Percentiles rank a stretch among this genome's conserved stretches.
These are phyloP conservation scores for Leptopilina syphax DNA, from an alignment of 2,888 invertebrate species.

Conservation along the genomic window DNA sequence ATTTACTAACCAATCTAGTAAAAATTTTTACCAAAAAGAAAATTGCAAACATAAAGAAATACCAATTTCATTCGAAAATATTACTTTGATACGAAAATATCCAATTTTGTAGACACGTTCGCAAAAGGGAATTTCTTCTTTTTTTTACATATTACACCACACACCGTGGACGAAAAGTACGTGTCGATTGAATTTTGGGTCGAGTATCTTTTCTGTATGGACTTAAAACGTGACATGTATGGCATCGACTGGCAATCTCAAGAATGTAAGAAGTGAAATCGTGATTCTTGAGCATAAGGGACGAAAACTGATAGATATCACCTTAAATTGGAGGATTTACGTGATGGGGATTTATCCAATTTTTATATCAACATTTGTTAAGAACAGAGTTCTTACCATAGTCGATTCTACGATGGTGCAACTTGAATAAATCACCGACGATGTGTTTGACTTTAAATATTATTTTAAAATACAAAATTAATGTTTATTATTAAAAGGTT, in stretches of 20 bases:
- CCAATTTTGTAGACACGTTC: slow-evolving; percentile 12
- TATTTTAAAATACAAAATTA: too few species aligned
- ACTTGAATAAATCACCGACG: too few species aligned
- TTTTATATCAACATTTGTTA: neutral
- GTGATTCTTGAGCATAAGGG: slow-evolving; percentile 1
- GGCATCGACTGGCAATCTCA: slow-evolving; percentile 33
- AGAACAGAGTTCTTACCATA: too few species aligned
- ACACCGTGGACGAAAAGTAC: slow-evolving; percentile 10
- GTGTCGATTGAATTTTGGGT: slow-evolving; percentile 28
- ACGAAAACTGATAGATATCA: slow-evolving; percentile 19
- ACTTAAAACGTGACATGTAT: slow-evolving; percentile 17
- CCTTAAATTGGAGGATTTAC: neutral
- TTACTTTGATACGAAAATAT: neutral
- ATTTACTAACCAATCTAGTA: too few species aligned
- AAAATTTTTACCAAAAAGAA: too few species aligned
- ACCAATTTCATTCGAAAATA: neutral
- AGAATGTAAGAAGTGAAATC: neutral
- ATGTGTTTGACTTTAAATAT: too few species aligned
- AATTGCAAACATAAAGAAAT: neutral
- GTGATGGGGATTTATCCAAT: neutral
- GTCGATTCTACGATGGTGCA: too few species aligned
- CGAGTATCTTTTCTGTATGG: slow-evolving; percentile 23
- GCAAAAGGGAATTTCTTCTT: neutral
- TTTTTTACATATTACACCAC: neutral
- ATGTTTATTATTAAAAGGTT: too few species aligned